Conservation (phyloP, 2,113 vertebrate species). For the Brienomyrus longianalis region DNA sequence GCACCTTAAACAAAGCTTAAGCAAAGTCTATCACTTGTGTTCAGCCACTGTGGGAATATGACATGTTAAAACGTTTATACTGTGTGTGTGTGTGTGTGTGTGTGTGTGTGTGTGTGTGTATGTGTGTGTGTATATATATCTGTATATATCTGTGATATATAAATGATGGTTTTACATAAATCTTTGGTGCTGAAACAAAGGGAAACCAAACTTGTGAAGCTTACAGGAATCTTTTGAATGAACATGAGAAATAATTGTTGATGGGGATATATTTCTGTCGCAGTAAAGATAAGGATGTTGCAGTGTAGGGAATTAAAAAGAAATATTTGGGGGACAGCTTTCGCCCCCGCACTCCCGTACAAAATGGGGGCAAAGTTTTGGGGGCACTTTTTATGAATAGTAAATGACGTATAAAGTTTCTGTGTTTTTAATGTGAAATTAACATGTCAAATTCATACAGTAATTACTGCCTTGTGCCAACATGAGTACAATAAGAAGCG, state of each 20-base stretch:
- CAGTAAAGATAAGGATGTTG: neutral
- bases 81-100: neutral
- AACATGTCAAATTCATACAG: neutral
- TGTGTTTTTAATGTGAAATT: neutral
- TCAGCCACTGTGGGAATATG: neutral
- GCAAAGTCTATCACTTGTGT: neutral
- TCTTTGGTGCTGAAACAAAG: neutral
- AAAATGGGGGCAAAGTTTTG: neutral
- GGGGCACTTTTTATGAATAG: neutral
- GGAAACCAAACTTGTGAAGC: neutral
- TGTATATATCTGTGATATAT: too few species aligned
- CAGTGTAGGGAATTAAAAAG: neutral
- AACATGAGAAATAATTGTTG: neutral
- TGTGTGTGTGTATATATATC: neutral
- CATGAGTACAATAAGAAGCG: neutral
- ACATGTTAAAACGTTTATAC: neutral
- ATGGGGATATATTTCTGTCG: neutral
- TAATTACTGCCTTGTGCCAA: neutral
- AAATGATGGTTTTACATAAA: neutral
- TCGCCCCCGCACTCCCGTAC: neutral
- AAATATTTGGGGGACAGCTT: neutral
- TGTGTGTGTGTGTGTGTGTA: neutral
- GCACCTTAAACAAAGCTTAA: neutral
- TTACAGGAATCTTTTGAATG: neutral
- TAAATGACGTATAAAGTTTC: neutral